A percentile compares a stretch with the other conserved stretches of the same genome.
Evolutionary conservation across 2,888 invertebrate species (phyloP).

Genomic region (Synanthedon vespiformis): DNA sequence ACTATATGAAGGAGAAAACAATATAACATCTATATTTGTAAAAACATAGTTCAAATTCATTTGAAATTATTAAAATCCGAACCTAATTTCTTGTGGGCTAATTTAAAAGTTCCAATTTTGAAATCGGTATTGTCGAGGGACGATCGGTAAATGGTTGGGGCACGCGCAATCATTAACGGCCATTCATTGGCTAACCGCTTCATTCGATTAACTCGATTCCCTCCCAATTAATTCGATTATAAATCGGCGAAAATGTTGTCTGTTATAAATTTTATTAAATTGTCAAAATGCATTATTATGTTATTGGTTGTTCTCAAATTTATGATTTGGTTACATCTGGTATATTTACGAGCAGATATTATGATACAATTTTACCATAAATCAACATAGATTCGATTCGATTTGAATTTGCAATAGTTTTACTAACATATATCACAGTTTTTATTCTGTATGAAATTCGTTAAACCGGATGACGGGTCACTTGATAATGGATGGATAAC

Average conservation of each 20-base stretch:
- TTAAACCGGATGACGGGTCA: no score
- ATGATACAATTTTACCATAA: slow-evolving; percentile 13
- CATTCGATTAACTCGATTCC: slow-evolving; percentile 29
- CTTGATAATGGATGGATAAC: no score
- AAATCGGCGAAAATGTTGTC: slow-evolving; percentile 58
- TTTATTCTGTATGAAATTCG: no score
- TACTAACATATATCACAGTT: no score
- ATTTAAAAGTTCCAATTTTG: no score
- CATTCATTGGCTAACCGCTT: slow-evolving; percentile 28
- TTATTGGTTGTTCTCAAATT: slow-evolving; percentile 27
- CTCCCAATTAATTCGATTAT: slow-evolving; percentile 46
- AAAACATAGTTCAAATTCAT: no score
- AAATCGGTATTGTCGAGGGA: not conserved
- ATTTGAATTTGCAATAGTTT: no score
- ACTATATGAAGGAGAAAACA: no score
- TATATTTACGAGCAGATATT: slow-evolving; percentile 29
- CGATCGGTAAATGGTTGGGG: slow-evolving; percentile 12
- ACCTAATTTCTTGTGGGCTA: no score
- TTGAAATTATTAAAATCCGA: no score
- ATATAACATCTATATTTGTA: no score
- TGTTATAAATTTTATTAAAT: slow-evolving; percentile 52
- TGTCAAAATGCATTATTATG: slow-evolving; percentile 16
- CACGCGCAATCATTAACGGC: slow-evolving; percentile 36
- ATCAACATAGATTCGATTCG: no score
- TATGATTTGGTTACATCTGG: slow-evolving; percentile 52